Base-by-base conservation (phyloP, 2,113 vertebrate species). In the Microcebus tavaratra region DNA sequence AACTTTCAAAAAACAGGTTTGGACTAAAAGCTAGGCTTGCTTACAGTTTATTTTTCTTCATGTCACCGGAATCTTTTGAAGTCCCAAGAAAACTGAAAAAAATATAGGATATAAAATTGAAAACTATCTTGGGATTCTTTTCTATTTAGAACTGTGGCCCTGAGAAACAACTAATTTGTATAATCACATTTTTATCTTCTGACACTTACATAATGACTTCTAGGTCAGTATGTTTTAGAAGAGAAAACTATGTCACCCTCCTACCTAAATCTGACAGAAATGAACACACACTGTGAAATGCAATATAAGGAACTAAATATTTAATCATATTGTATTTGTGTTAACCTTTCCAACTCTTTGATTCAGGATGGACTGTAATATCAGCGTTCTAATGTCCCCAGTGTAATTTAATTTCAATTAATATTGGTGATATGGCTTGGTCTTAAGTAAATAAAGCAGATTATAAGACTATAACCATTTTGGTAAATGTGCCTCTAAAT, bases 281-380 rank as follows among this genome's bases (percentile, higher is more conserved):
- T 65, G 29, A 95, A 70, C 57, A 42, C 50, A 94, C 53, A 45
- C 42, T 86, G n/a, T 85, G 88, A 94, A 89, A 67, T 88, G 78
- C 94, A 96, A 81, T 55, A 96, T 59, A 94, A 95, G 8, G 42
- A 85, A 88, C 57, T 76, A 95, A 95, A 88, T 97, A 91, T 84
- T 95, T 91, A 55, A 96, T 95, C 50, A 8, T 48, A 75, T 29
- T 91, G 31, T 25, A 90, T 91, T 96, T 94, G 42, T 91, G 59
- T 90, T 97, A 95, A 91, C 42, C 57, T 91, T 95, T 88, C 61
- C 20, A 93, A 70, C 21, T 91, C 55, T 90, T 93, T 94, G 31
- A 94, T 88, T 84, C 78, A 61, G 20, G 12, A 34, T 72, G 45
- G 50, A 48, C 34, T 91, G 78, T 89, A 93, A 91, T 63, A 89